Evolutionary conservation across 2,797 vertebrate genomes (phyloP), one percentile per base, ranked within the genome.

Genomic region (Falco concolor): DNA sequence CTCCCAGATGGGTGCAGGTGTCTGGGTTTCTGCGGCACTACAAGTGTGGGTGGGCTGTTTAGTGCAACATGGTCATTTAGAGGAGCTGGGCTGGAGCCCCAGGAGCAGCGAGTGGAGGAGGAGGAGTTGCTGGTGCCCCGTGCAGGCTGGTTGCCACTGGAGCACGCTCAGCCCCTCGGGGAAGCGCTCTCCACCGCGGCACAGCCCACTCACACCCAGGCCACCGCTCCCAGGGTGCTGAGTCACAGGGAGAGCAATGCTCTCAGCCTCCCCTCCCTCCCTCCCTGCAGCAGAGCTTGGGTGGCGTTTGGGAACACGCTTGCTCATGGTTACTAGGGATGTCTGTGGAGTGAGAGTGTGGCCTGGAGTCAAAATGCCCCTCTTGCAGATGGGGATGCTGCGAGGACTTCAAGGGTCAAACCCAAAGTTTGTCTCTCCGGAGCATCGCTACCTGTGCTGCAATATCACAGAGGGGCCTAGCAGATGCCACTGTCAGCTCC

Each of bases 1-100:
- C 68, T 78, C 79, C 64, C 76, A 77, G 77, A 44, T 52, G 77
- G 80, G 34, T 9, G 64, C 94, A 93, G 91, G 65, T 78, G 57
- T 81, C 91, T 78, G 94, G 88, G 95, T 83, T 94, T 90, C 89
- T 93, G 91, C 14, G 0, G 93, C 90, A 72, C 93, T 85, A 20
- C 0, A 0, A 76, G 68, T 40, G 45, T 10, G 79, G 56, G 78
- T 32, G 84, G 78, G 65, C 44, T 85, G 27, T 69, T 87, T 78
- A 92, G 93, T 86, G 89, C 90, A 95, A 95, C 44, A 15, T 0
- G 3, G 72, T 65, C 53, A 10, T 75, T 93, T 13, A 42, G 57
- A 89, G 68, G 84, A 81, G 65, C 9, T 0, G 1, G 68, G 61
- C 74, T 79, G 61, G 25, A 87, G 63, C 52, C 5, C 15, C 75